Evolutionary conservation across 1,140 invertebrate species (phyloP), one percentile per base, ranked within the genome.

Genomic region (Pseudomyrmex gracilis): DNA sequence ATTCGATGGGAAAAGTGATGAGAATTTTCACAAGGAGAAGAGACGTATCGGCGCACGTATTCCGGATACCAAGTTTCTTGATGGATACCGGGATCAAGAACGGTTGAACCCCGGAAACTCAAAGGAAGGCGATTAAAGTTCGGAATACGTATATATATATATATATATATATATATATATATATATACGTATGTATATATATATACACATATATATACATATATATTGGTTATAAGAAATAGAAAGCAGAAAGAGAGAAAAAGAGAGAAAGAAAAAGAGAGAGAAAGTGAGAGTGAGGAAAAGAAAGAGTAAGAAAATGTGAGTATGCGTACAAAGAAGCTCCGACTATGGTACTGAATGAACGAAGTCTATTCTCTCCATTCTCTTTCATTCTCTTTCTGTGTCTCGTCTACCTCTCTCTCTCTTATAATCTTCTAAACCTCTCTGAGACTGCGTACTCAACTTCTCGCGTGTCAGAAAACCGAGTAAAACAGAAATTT

Each of bases 401-500:
- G 7, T 45, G 4, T 47, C 49, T 78, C 78, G 47, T 22, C 57
- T 34, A 53, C 7, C 64, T 64, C 9, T 34, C 24, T 64, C 9
- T 34, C 24, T 43, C 5, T 5, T 34, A 34, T 78, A 68, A 83
- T 83, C 45, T 47, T 45, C 20, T 82, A 82, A 70, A 73, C 2
- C 24, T 13, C 3, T 7, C 43, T 58, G 82, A 60, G 20, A 13
- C 12, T 63, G 45, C 68, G 58, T 61, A 73, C 17, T 5, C 47
- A 58, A 70, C 58, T 55, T 22, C 55, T 45, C 45, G 53, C 43
- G 12, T 12, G 24, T 45, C 45, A 20, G 57, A 70, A 63, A 83
- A 83, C 7, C 43, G n/a, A 73, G 53, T 68, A 49, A 73, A 85
- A 73, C 55, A 63, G 22, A 85, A 85, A 68, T 64, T 86, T 55